Base-by-base conservation (phyloP, 2,797 vertebrate genomes). In the Neopelma chrysocephalum region DNA sequence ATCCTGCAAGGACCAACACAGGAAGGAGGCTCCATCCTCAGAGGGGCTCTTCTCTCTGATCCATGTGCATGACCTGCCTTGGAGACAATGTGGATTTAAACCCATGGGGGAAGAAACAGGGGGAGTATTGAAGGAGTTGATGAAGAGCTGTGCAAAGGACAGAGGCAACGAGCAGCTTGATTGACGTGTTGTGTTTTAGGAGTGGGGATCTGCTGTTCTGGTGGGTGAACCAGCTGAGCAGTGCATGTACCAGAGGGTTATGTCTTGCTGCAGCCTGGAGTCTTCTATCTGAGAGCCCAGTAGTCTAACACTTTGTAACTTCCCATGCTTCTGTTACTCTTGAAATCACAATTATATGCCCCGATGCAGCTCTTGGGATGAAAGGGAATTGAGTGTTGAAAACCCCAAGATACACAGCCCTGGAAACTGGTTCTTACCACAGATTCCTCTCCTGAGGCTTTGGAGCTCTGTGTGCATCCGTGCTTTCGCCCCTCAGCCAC, bases 401-500 rank as follows among this genome's bases (percentile, higher is more conserved):
- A 51, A 7, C 40, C 16, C 47, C 32, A 34, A 70, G 77, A 40
- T 7, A 10, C 22, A 21, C 20, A 48, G 3, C 15, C 9, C 61
- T 0, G 1, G 43, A 75, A 75, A 38, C 31, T 60, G 25, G 19
- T 58, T 62, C 21, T 66, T 31, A 61, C 10, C 40, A 29, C n/a
- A 43, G 20, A 20, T 65, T 31, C 19, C 8, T 70, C 40, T 90
- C 54, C 26, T 25, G 70, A 85, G 45, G 54, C 45, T 50, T 64
- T 64, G n/a, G 36, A 82, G 56, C 50, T 54, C 40, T 62, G 14
- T 0, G 0, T 17, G 12, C 54, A 65, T 43, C 26, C 0, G 0
- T 64, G 15, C 20, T 69, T 64, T 54, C 54, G 25, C 69, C n/a
- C 47, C 40, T 45, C 11, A 43, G 43, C 11, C 54, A 20, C 47